phyloP scores from a whole-genome alignment of 37 sponge, comb jelly and placozoan genomes.

The Agelas oroides region DNA sequence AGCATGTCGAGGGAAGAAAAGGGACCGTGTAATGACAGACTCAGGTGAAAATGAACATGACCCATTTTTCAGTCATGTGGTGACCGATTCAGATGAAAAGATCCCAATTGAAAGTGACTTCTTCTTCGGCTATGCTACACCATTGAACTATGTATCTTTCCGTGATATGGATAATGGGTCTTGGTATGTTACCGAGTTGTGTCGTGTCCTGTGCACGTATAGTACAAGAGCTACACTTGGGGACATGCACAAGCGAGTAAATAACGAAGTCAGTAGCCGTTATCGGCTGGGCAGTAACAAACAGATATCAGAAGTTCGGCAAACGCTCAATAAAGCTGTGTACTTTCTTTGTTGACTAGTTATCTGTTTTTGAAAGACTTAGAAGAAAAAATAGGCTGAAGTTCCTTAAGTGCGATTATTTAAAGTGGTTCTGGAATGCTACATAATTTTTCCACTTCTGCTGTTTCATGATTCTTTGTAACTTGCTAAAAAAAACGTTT shows the following conservation, averaged over 20 bases:
- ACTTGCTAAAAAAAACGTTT: no score
- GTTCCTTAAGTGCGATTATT: no score
- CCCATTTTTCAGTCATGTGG: not conserved
- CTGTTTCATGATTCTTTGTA: no score
- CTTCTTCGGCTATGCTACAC: conserved; percentile 56
- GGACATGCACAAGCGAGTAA: conserved; percentile 22
- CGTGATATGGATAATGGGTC: conserved; percentile 55
- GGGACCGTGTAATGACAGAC: conserved; percentile 28
- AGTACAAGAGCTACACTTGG: conserved; percentile 1
- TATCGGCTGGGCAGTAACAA: not conserved
- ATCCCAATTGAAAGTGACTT: conserved; percentile 62
- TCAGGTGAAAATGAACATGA: not conserved
- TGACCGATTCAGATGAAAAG: conserved; percentile 15
- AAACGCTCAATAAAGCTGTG: not conserved
- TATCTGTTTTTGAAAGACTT: no score
- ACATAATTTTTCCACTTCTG: no score
- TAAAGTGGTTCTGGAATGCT: no score
- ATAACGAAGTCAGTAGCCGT: not conserved
- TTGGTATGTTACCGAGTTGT: conserved; percentile 55
- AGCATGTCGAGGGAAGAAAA: conserved; percentile 85
- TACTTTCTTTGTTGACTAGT: not conserved
- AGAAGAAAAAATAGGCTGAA: no score
- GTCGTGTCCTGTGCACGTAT: conserved; percentile 8
- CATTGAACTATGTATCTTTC: conserved; percentile 27
- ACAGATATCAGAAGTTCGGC: not conserved